Conservation (phyloP, 1,140 invertebrate genomes). For the Drosophila cardini region DNA sequence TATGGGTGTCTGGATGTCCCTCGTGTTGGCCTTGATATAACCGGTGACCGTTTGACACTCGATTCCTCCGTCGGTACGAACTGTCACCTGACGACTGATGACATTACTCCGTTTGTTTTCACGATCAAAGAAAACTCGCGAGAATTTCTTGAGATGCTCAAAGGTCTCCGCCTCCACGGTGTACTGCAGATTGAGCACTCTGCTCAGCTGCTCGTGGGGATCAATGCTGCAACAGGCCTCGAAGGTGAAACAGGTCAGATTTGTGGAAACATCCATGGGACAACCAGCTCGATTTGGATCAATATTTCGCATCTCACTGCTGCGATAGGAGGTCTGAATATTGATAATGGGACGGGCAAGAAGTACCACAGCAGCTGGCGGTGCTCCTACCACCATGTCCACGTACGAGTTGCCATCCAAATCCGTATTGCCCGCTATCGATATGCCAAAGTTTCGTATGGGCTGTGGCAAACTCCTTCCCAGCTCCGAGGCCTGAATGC, state of each 20-base stretch:
- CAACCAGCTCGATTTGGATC: conserved; percentile 92
- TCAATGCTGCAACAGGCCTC: conserved; percentile 93
- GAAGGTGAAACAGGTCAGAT: conserved; percentile 94
- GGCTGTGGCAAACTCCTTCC: conserved; percentile 82
- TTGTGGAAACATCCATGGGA: conserved; percentile 87
- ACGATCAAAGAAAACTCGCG: conserved; percentile 91
- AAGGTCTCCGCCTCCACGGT: conserved; percentile 94
- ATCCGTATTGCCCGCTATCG: conserved; percentile 94
- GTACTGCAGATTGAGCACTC: conserved; percentile 88
- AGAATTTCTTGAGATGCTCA: conserved; percentile 90
- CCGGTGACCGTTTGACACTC: conserved; percentile 91
- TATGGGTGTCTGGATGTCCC: conserved; percentile 93
- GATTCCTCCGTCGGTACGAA: conserved; percentile 85
- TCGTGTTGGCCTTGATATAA: conserved; percentile 93
- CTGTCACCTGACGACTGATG: conserved; percentile 86
- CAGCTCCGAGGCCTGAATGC: conserved; percentile 84
- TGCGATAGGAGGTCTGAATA: conserved; percentile 89
- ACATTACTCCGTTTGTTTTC: conserved; percentile 86
- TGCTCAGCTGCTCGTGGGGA: conserved; percentile 86
- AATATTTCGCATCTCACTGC: conserved; percentile 89
- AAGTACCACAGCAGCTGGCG: conserved; percentile 86
- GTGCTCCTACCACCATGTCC: conserved; percentile 94
- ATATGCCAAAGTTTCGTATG: conserved; percentile 94
- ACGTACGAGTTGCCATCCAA: conserved; percentile 96
- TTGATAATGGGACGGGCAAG: conserved; percentile 94